Base-by-base conservation (phyloP, 2,888 invertebrate genomes). In the Stenichneumon culpator region DNA sequence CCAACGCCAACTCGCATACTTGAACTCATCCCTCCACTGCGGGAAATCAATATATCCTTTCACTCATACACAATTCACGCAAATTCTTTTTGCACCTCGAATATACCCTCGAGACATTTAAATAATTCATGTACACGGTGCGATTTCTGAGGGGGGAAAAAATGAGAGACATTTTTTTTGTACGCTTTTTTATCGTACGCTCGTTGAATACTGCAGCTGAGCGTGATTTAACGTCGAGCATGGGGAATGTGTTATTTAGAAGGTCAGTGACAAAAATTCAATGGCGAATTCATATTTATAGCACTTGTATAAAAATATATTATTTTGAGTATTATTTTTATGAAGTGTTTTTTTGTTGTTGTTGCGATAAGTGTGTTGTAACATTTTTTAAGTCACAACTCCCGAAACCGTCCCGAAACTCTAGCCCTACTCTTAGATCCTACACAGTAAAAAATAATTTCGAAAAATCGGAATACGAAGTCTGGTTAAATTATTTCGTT, bases 41-140 rank as follows among this genome's bases (percentile, higher is more conserved):
- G 16, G n/a, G 52, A 85, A 86, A 86, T 80, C 86, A 86, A 83
- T 86, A 83, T 86, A 83, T 78, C 83, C 73, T 86, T 83, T 86
- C 77, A 80, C 74, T 79, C 78, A 77, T 79, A 83, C 69, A 85
- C 85, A 85, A 84, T 84, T 82, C 82, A 79, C 74, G 83, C 82
- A 83, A 86, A 86, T 87, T 86, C 83, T 81, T 83, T 86, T 81
- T 81, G 73, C 79, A 44, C 80, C 80, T 65, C 77, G 79, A 36
- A 25, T 47, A 19, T 36, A 63, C 82, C 79, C 83, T 80, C 82
- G 73, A 82, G 83, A 82, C 79, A 86, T 88, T 88, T 87, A 87
- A 88, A 88, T 87, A 86, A 86, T 87, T 86, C 87, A 86, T 88
- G 73, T 78, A 74, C 86, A 72, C 80, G 83, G 73, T 83, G 83